These are phyloP conservation scores for Alectoris magna DNA, from an alignment of 2,797 vertebrate species.

Conservation along the genomic window DNA sequence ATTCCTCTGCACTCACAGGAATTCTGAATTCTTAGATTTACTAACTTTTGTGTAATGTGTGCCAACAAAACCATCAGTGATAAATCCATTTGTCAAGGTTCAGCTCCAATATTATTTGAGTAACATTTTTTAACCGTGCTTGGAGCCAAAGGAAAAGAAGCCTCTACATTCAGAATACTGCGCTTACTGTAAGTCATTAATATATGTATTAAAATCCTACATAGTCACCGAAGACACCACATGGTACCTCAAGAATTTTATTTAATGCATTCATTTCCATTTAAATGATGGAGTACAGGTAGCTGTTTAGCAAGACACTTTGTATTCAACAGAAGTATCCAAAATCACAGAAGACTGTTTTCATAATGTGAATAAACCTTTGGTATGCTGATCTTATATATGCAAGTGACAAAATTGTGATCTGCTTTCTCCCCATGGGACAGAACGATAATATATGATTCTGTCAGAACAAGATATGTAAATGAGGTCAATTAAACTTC, in stretches of 20 bases:
- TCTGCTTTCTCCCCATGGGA: slow-evolving; percentile 12
- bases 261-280: neutral
- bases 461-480: slow-evolving; percentile 42
- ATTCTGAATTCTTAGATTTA: neutral
- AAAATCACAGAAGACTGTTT: neutral
- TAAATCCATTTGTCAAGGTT: neutral
- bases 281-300: neutral
- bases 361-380: slow-evolving; percentile 7
- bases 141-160: neutral
- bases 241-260: neutral
- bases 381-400: slow-evolving; percentile 37
- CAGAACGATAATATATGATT: slow-evolving; percentile 49
- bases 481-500: slow-evolving; percentile 70
- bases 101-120: neutral
- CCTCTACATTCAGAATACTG: neutral
- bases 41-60: neutral
- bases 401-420: slow-evolving; percentile 52
- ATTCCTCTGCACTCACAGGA: neutral
- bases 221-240: neutral
- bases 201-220: neutral
- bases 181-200: too few species aligned
- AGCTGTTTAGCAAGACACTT: neutral
- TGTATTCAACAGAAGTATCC: neutral
- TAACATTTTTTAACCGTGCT: neutral
- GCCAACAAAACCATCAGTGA: neutral